Evolutionary conservation across 1,140 invertebrate genomes (phyloP).

Genomic region (Habropoda laboriosa): DNA sequence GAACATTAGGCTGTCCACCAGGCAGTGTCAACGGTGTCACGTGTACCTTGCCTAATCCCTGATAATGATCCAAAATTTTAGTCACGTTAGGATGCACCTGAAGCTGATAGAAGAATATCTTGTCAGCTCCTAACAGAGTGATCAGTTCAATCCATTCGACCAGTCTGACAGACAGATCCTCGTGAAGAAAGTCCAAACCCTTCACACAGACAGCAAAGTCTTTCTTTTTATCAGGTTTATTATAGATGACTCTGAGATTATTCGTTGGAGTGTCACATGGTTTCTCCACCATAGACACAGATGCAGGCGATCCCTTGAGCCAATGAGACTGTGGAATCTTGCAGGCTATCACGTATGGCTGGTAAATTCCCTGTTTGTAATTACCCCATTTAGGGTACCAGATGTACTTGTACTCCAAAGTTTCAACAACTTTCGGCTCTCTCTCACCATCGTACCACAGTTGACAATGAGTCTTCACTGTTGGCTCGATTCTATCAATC

Average conservation of each 20-base stretch:
- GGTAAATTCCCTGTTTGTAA: conserved; percentile 94
- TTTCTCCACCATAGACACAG: conserved; percentile 93
- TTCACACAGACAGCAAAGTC: conserved; percentile 97
- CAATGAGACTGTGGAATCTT: conserved; percentile 90
- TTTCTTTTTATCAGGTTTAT: conserved; percentile 87
- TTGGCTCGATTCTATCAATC: conserved; percentile 94
- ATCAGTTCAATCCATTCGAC: conserved; percentile 98
- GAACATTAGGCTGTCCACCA: conserved; percentile 94
- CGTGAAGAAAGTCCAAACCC: conserved; percentile 94
- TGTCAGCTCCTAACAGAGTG: conserved; percentile 92
- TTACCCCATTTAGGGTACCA: conserved; percentile 98
- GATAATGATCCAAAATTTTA: conserved; percentile 93
- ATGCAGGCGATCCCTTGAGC: conserved; percentile 87
- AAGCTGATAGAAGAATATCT: conserved; percentile 95
- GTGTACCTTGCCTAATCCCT: conserved; percentile 88
- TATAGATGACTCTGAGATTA: conserved; percentile 93
- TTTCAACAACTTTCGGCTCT: conserved; percentile 89
- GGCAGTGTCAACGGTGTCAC: conserved; percentile 94
- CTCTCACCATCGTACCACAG: conserved; percentile 94
- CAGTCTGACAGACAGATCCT: conserved; percentile 93
- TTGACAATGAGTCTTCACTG: conserved; percentile 91
- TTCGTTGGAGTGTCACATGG: conserved; percentile 93
- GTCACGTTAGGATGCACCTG: conserved; percentile 94
- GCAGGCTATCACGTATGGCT: conserved; percentile 95
- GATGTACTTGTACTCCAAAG: conserved; percentile 95